phyloP scores from a whole-genome alignment of 2,113 vertebrate genomes.

The Micronycteris hirsuta region DNA sequence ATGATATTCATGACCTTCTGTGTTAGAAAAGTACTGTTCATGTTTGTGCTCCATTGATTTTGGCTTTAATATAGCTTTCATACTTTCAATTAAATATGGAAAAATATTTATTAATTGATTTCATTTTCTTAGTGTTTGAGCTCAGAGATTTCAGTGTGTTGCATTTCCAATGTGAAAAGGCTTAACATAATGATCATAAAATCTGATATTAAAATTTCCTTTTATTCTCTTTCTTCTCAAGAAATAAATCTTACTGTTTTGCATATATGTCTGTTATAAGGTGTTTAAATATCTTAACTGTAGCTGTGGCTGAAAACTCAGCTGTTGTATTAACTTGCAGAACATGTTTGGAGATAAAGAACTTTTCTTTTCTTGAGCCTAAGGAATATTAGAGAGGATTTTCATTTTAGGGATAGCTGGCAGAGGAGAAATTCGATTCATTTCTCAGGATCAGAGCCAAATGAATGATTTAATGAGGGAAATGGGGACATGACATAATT shows the following conservation, averaged over 20 bases:
- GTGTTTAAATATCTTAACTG: constrained; percentile 12
- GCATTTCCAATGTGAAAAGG: constrained; percentile 4
- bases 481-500: neutral
- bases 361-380: neutral
- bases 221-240: neutral
- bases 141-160: neutral
- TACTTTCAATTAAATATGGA: neutral
- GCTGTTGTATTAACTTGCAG: neutral
- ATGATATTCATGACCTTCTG: neutral
- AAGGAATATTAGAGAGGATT: neutral
- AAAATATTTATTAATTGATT: constrained; percentile 28
- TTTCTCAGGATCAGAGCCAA: neutral
- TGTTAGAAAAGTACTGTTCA: neutral
- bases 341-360: neutral
- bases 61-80: neutral
- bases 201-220: neutral
- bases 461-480: neutral
- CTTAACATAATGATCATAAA: constrained; percentile 1
- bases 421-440: constrained; percentile 22
- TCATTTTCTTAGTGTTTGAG: neutral
- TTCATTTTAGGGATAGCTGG: neutral
- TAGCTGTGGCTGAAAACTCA: neutral
- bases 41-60: neutral
- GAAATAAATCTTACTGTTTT: neutral
- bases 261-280: neutral